Percentiles rank a stretch among this genome's conserved stretches.
Evolutionary conservation across 2,888 invertebrate genomes (phyloP).

Genomic region (Harpalus rubripes): DNA sequence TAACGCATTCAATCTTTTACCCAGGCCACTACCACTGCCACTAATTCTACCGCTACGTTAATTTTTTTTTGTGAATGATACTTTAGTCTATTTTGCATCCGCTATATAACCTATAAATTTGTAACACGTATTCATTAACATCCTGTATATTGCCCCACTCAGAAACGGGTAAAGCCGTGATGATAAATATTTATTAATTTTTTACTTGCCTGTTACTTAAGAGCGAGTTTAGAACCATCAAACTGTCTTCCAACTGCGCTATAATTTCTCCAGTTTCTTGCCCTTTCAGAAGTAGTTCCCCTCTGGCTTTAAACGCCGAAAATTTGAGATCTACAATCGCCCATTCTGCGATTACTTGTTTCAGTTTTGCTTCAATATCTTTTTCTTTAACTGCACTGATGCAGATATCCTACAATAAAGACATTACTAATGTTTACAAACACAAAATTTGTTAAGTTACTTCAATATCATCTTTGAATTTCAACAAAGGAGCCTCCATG

Average conservation of each 20-base stretch:
- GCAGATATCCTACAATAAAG: conserved; percentile 85
- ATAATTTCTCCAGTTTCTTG: conserved; percentile 88
- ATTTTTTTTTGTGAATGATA: no score
- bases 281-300: conserved; percentile 89
- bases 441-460: conserved; percentile 74
- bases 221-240: conserved; percentile 92
- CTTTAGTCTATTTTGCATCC: no score
- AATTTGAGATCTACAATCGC: conserved; percentile 86
- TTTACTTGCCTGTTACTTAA: conserved; percentile 86
- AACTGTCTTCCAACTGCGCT: conserved; percentile 88
- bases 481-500: conserved; percentile 90
- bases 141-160: no score
- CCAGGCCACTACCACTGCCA: no score
- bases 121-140: no score
- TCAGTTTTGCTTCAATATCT: conserved; percentile 93
- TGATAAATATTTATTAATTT: background rate
- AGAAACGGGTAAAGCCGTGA: no score
- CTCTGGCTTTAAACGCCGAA: conserved; percentile 87
- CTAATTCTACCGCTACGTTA: no score
- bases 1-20: no score
- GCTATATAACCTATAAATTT: no score
- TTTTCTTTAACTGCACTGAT: conserved; percentile 94
- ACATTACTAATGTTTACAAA: background rate
- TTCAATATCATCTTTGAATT: conserved; percentile 92
- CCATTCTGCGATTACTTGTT: conserved; percentile 91